phyloP scores from a whole-genome alignment of 2,797 vertebrate genomes.

The Oryzias dopingdopingensis region DNA sequence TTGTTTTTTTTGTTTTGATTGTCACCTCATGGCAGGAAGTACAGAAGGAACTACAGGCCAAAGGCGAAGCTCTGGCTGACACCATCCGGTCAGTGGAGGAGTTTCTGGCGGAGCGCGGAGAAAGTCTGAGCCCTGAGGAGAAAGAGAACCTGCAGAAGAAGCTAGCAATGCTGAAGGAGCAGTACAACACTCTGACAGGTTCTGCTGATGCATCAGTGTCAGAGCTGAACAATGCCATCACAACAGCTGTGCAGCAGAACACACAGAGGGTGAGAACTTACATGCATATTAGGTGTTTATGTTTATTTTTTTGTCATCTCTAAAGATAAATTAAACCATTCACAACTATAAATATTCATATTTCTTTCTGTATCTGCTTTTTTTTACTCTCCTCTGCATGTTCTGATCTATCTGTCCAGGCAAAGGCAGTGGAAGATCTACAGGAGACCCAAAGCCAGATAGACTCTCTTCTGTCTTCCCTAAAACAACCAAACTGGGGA shows the following conservation, averaged over 20 bases:
- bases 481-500: conserved; percentile 31
- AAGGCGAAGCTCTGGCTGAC: conserved; percentile 75
- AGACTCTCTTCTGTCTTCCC: conserved; percentile 79
- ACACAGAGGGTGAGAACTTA: conserved; percentile 81
- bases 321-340: not conserved
- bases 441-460: conserved; percentile 88
- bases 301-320: not conserved
- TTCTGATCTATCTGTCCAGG: conserved; percentile 65
- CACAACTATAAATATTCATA: not conserved
- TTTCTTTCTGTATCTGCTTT: not conserved
- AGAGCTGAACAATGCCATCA: conserved; percentile 84
- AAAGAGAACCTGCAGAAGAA: conserved; percentile 75
- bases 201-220: conserved; percentile 77
- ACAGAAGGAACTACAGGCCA: conserved; percentile 83
- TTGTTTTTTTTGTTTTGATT: not conserved
- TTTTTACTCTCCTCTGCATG: not conserved
- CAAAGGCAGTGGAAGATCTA: conserved; percentile 89
- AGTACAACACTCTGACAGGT: conserved; percentile 82
- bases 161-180: conserved; percentile 84
- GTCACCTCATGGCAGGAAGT: conserved; percentile 77
- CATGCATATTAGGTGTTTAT: too few species aligned
- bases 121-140: conserved; percentile 73
- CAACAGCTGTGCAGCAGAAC: conserved; percentile 86
- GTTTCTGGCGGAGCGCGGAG: conserved; percentile 81
- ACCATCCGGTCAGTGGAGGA: conserved; percentile 86